Conservation (phyloP, 2,797 vertebrate genomes). For the Betta splendens region DNA sequence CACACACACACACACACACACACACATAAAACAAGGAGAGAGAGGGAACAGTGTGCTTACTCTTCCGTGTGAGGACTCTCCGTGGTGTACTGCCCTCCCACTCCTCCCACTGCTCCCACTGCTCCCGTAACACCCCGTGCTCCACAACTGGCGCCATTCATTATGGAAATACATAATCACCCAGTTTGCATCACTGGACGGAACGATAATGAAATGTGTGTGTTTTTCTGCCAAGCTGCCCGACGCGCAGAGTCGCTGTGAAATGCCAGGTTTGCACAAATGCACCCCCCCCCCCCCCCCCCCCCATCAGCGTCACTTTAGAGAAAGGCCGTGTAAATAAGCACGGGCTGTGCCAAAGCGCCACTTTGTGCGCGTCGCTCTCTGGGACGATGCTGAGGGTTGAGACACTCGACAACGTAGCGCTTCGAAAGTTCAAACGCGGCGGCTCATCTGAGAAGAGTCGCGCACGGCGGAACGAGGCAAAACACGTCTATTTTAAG, state of each 20-base stretch:
- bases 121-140: conserved; percentile 38
- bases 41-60: conserved; percentile 6
- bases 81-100: too few relatives aligned
- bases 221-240: background rate
- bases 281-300: too few relatives aligned
- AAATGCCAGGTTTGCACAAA: background rate
- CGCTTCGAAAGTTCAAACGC: too few relatives aligned
- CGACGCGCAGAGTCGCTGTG: background rate
- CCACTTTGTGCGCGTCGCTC: too few relatives aligned
- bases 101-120: too few relatives aligned
- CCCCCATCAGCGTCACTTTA: too few relatives aligned
- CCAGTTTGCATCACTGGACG: background rate
- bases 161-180: conserved; percentile 21
- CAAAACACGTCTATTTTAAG: background rate
- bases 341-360: too few relatives aligned
- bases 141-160: conserved; percentile 11
- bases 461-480: background rate
- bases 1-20: conserved; percentile 9
- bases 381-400: too few relatives aligned
- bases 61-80: too few relatives aligned
- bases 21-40: conserved; percentile 1
- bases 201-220: background rate
- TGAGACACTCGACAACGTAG: too few relatives aligned
- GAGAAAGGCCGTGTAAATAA: too few relatives aligned
- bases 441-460: background rate